Evolutionary conservation across 2,113 vertebrate species (phyloP).

Genomic region (Hypocryptadius cinnamomeus): DNA sequence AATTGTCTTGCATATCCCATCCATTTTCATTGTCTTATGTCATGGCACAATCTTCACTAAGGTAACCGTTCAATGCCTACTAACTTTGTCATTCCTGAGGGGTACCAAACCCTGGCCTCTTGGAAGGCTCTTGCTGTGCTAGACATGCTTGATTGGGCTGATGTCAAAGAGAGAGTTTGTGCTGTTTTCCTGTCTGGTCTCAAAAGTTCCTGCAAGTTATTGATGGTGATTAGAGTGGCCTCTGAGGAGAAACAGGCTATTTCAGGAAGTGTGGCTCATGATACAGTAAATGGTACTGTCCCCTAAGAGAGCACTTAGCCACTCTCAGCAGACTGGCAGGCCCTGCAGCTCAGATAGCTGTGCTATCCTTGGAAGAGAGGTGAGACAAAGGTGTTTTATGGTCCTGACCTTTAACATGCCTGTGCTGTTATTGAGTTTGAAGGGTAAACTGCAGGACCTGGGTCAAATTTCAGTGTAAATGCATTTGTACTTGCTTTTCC

Average conservation of each 20-base stretch:
- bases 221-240: background rate
- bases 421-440: background rate
- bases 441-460: background rate
- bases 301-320: constrained; percentile 11
- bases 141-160: background rate
- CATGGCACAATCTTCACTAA: background rate
- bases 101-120: background rate
- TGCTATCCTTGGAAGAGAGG: constrained; percentile 15
- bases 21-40: background rate
- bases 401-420: background rate
- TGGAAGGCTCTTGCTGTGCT: background rate
- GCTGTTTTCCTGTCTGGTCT: background rate
- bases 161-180: background rate
- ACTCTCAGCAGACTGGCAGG: background rate
- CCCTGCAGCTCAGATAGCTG: background rate
- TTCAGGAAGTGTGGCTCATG: background rate
- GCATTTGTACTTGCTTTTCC: background rate
- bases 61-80: background rate
- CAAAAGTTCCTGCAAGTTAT: background rate
- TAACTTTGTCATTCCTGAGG: background rate
- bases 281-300: background rate
- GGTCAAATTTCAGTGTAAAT: constrained; percentile 14
- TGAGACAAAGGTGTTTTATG: constrained; percentile 9
- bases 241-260: background rate
- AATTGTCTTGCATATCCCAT: background rate